Base-by-base conservation (phyloP, 2,888 invertebrate species). In the Piscicola geometra region DNA sequence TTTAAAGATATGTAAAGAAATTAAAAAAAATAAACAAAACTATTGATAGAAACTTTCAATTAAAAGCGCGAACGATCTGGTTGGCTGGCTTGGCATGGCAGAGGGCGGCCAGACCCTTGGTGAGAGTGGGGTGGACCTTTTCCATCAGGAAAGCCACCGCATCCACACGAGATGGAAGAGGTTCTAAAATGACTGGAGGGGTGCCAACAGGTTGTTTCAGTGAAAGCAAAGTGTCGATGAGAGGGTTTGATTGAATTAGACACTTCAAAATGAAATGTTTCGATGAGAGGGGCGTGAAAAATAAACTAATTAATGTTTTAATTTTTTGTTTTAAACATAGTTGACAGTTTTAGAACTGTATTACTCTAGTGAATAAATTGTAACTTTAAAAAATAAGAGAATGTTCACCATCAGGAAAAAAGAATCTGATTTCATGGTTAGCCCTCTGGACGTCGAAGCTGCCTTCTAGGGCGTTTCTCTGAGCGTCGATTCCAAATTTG, bases 381-480 rank as follows among this genome's bases (percentile, higher is more conserved):
- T n/a, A n/a, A n/a, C n/a, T n/a, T n/a, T n/a, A n/a, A n/a, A n/a
- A n/a, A n/a, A n/a, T n/a, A n/a, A n/a, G n/a, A n/a, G n/a, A n/a
- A n/a, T n/a, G n/a, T n/a, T n/a, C 87, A 93, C 92, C 89, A 81
- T 90, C 88, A 0, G 93, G 93, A 86, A 92, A 94, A 85, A 95
- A 93, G 85, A 92, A 94, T 83, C 90, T 89, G 81, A 94, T 92
- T 86, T 95, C 94, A 78, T 90, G 88, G 72, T 90, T 88, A 0
- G 93, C 91, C 68, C 89, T 89, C 0, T 87, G 85, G 25, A 87
- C 85, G 81, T 88, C 88, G 78, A 89, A 89, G 79, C 94, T 93
- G 12, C 92, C 93, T 83, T 94, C 93, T 0, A 94, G 84, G 0
- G 89, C 91, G 83, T 93, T 92, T 78, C 83, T 81, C 79, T 85